Base-by-base conservation (phyloP, 1,140 invertebrate species). In the Reticulitermes speratus region DNA sequence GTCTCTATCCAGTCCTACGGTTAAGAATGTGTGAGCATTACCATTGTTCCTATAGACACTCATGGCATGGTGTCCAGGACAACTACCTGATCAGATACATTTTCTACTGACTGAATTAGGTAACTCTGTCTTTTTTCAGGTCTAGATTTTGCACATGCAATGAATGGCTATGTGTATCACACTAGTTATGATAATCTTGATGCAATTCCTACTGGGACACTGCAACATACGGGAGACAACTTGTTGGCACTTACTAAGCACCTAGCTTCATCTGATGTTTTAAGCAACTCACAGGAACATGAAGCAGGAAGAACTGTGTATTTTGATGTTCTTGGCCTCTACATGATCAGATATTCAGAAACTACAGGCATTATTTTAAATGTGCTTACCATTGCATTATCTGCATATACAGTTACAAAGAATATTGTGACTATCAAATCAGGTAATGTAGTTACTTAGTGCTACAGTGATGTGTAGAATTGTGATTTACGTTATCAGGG, bases 151-250 rank as follows among this genome's bases (percentile, higher is more conserved):
- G 98, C 97, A 30, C 98, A 97, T 94, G 96, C 96, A 86, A 94
- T 95, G 82, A 98, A 99, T 93, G 98, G 98, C 55, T 98, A 97
- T 90, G 96, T 98, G 0, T 98, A 98, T 89, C 97, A 98, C 89
- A 98, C 97, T 7, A 94, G 94, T 89, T 96, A 95, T 90, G 97
- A 98, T 91, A 92, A 93, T 19, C 93, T 96, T n/a, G 93, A 95
- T 88, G 93, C 95, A 88, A 96, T 98, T 89, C 94, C 96, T 5
- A 89, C 94, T 12, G 96, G 96, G 16, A 95, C 96, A 25, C 92
- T 98, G 48, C 97, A 98, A 90, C 93, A 96, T 89, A 96, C 96
- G 69, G 97, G 96, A 85, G 95, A 96, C 88, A 96, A 96, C 90
- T 93, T 97, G 38, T 89, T 97, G 23, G 94, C 94, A 19, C 88